These are phyloP conservation scores for Ammodytes dubius DNA, from an alignment of 2,113 vertebrate genomes.

Conservation along the genomic window DNA sequence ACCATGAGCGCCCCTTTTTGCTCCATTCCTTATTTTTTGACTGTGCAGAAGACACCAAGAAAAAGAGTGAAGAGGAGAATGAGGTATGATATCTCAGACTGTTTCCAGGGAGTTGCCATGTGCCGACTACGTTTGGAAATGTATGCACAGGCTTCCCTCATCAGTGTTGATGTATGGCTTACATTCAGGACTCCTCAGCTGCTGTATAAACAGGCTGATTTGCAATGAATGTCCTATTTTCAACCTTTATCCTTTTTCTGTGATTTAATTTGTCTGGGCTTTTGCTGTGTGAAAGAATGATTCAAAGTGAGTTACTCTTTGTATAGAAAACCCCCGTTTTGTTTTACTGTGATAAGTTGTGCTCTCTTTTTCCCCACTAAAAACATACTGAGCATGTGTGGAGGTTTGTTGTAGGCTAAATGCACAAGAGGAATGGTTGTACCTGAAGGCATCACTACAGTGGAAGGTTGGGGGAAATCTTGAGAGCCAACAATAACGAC, in stretches of 20 bases:
- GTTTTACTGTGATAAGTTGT: neutral
- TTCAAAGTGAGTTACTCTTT: slow-evolving; percentile 8
- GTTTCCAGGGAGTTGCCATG: neutral
- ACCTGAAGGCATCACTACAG: slow-evolving; percentile 8
- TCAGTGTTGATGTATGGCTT: slow-evolving; percentile 3
- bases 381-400: slow-evolving; percentile 4
- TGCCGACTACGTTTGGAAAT: slow-evolving; percentile 20
- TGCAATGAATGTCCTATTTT: neutral
- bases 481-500: neutral
- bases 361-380: neutral
- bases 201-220: slow-evolving; percentile 10
- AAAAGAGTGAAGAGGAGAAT: neutral
- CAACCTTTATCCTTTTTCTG: neutral
- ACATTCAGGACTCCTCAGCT: slow-evolving; percentile 9
- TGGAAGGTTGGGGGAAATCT: neutral
- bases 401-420: neutral
- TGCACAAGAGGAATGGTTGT: neutral
- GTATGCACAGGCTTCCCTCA: slow-evolving; percentile 27
- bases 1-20: too few relatives aligned
- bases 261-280: neutral
- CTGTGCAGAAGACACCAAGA: slow-evolving; percentile 3
- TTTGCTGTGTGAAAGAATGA: slow-evolving; percentile 30
- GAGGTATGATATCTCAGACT: neutral
- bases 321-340: neutral
- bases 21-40: neutral